Base-by-base conservation (phyloP, 2,797 vertebrate species). In the Todus mexicanus region DNA sequence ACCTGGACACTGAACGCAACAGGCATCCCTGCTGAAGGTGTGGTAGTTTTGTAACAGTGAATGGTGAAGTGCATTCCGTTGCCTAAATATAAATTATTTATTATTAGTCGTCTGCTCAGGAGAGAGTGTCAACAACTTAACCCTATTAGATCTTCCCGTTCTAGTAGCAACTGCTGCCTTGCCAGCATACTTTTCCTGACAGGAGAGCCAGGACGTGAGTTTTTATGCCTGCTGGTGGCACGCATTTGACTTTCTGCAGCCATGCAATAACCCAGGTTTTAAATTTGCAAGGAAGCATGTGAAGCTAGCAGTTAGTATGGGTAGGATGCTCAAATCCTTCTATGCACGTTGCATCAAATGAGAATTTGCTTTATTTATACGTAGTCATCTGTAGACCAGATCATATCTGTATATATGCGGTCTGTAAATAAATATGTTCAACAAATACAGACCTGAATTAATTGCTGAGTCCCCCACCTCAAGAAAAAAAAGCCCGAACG, bases 21-120 rank as follows among this genome's bases (percentile, higher is more conserved):
- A 3, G 96, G 77, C 79, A 85, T 1, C n/a, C 93, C 93, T 48
- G 82, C 80, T 12, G 33, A 60, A 26, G 93, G 84, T 0, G 29
- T 78, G 15, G 85, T 94, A 15, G 77, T 93, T 84, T 95, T 89
- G 72, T 95, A 97, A 56, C 10, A 90, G 85, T 97, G 96, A 3
- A 97, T 94, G 75, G 27, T 86, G 91, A 97, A 96, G 29, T 70
- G 80, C 94, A 95, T 94, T 86, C 96, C 97, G 5, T 61, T 71
- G n/a, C 73, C 97, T 97, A 88, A 35, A 85, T 4, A 74, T 0
- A 79, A 94, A 86, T 12, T 6, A 21, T 3, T 90, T 47, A 3
- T 57, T 26, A 18, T 9, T 57, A 64, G 57, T 2, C 23, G 45
- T 26, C 43, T 63, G 69, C 35, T 38, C 18, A 18, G 38, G 18